Evolutionary conservation across 2,888 invertebrate genomes (phyloP), one percentile per base, ranked within the genome.

Genomic region (Cyaniris semiargus): DNA sequence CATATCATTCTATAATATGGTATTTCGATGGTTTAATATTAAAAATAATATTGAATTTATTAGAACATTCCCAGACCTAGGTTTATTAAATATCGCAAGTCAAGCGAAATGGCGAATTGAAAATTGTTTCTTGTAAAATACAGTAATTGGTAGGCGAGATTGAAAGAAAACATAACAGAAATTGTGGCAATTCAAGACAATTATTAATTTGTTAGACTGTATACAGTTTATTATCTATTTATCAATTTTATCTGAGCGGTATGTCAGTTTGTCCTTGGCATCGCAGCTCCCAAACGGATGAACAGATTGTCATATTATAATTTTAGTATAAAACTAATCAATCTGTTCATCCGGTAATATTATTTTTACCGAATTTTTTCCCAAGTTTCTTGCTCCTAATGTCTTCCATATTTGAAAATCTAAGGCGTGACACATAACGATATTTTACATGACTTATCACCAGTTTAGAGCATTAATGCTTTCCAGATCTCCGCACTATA

Each of bases 81-180:
- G 15, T 6, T 27, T 27, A 60, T 23, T 60, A 31, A 66, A 66
- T 66, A 66, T 66, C 15, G 15, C 15, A 66, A 66, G 27, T 66
- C 66, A 18, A 31, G 66, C 66, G 27, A 66, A 66, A 66, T 1
- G 15, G 66, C 7, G 27, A 31, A 66, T 66, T 66, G 66, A 31
- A 66, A 66, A 66, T 66, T 27, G 66, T 66, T 66, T 66, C 66
- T 66, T 66, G 66, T 27, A 66, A 66, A 27, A 27, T 31, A 66
- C 23, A 23, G 60, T 60, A 27, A 31, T 66, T 27, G 18, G 13
- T 3, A 13, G 15, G 6, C 27, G 15, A 66, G 66, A 66, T 66
- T 31, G 27, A 66, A 66, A 27, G 66, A 66, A 66, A 66, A 66
- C 21, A 8, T 21, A 10, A 60, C 66, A 18, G 66, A 66, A 31